These are phyloP conservation scores for Buceros bicornis DNA, from an alignment of 2,797 vertebrate species.

Conservation along the genomic window DNA sequence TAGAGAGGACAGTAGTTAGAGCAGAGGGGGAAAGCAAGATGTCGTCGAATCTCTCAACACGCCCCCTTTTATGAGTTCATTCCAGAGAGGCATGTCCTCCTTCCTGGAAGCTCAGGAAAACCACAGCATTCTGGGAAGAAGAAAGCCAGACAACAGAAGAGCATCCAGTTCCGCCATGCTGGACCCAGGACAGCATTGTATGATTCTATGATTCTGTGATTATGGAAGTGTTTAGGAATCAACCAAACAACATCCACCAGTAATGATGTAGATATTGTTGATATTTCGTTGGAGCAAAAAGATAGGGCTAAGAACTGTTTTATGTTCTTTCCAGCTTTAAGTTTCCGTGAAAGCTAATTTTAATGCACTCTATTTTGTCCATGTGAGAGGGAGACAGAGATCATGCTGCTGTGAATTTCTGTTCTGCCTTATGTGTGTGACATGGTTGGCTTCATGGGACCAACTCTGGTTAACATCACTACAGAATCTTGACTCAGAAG, in stretches of 20 bases:
- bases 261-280: background rate
- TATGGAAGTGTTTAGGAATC: background rate
- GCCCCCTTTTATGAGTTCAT: too few species aligned
- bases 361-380: background rate
- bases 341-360: background rate
- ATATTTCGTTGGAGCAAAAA: background rate
- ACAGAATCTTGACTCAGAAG: background rate
- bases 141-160: too few species aligned
- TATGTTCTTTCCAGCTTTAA: background rate
- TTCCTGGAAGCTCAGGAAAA: too few species aligned
- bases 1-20: too few species aligned
- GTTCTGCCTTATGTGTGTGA: background rate
- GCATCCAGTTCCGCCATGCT: too few species aligned
- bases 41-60: too few species aligned
- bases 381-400: background rate
- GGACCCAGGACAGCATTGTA: too few species aligned
- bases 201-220: too few species aligned
- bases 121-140: too few species aligned
- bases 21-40: too few species aligned
- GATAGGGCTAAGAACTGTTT: background rate
- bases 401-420: background rate
- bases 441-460: background rate
- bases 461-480: background rate
- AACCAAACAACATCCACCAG: background rate
- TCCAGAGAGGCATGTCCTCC: too few species aligned